Evolutionary conservation across 2,888 invertebrate species (phyloP), one percentile per base, ranked within the genome.

Genomic region (Mactromeris polynyma): DNA sequence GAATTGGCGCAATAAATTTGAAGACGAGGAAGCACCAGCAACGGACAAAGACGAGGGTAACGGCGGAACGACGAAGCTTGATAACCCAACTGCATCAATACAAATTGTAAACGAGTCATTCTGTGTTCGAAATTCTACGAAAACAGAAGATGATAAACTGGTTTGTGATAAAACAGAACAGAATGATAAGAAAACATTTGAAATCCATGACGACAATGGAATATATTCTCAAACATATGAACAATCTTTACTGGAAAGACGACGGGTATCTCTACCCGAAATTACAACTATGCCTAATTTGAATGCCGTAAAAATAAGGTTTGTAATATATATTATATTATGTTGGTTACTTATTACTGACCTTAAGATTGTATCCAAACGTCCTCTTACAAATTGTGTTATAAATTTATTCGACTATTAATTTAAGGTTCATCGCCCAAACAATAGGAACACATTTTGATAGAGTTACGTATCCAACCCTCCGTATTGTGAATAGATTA

Each of bases 261-360:
- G 91, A 33, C 64, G 91, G 73, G 88, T 89, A 38, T 91, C 90
- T n/a, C 77, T 91, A 51, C 90, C 91, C 7, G 91, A 91, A 81
- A 90, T 91, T 38, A 88, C 88, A 7, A 83, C 87, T 33, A 85
- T 82, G 54, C 91, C 91, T 3, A 90, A 89, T 42, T n/a, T 83
- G 9, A 81, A 84, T 42, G 89, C 88, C 1, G 83, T 89, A 21
- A 85, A 78, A 82, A 79, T 91, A n/a, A 89, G 89, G 91, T 91
- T 69, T 38, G 84, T 36, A 17, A 46, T n/a, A n/a, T n/a, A n/a
- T n/a, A n/a, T n/a, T n/a, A n/a, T n/a, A n/a, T n/a, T n/a, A n/a
- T n/a, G n/a, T n/a, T n/a, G n/a, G n/a, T n/a, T n/a, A n/a, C n/a
- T n/a, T n/a, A n/a, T n/a, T n/a, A n/a, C n/a, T n/a, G n/a, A n/a